These are phyloP conservation scores for Scomberomorus guttatus DNA, from an alignment of 2,797 vertebrate species.

Conservation along the genomic window DNA sequence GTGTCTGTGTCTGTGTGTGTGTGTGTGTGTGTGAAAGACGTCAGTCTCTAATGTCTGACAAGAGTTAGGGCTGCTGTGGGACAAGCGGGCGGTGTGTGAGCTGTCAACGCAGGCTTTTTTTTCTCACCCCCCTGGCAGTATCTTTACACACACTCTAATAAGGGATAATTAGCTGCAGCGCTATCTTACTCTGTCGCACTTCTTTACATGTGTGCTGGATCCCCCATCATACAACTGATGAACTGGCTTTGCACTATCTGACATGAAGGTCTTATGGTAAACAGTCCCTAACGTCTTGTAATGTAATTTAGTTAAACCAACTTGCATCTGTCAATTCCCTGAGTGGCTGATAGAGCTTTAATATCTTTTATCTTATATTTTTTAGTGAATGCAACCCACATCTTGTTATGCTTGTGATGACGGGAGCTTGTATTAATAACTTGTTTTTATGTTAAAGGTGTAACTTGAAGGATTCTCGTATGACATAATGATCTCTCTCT, in stretches of 20 bases:
- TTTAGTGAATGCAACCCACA: not conserved
- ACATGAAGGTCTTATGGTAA: slow-evolving; percentile 31
- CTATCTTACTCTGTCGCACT: slow-evolving; percentile 72
- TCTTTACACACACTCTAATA: slow-evolving; percentile 77
- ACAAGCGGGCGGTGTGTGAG: slow-evolving; percentile 77
- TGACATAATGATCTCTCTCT: slow-evolving; percentile 79
- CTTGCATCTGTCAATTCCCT: not conserved
- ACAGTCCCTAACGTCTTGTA: slow-evolving; percentile 28
- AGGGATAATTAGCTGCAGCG: slow-evolving; percentile 79
- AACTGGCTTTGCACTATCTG: slow-evolving; percentile 41
- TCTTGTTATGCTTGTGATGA: not conserved
- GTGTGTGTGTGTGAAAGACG: slow-evolving; percentile 50
- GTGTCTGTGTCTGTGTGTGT: slow-evolving; percentile 29
- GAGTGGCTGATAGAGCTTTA: not conserved
- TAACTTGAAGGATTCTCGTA: slow-evolving; percentile 76
- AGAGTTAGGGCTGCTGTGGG: slow-evolving; percentile 68
- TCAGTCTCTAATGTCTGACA: slow-evolving; percentile 77
- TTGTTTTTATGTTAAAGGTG: slow-evolving; percentile 81
- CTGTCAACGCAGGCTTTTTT: slow-evolving; percentile 75
- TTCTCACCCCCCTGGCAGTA: slow-evolving; percentile 66
- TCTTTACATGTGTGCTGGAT: slow-evolving; percentile 41
- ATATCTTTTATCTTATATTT: no score
- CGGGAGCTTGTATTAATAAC: slow-evolving; percentile 75
- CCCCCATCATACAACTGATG: slow-evolving; percentile 26
- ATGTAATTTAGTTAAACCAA: slow-evolving; percentile 29